These are phyloP conservation scores for Anastrepha ludens DNA, from an alignment of 1,140 invertebrate genomes.

Conservation along the genomic window DNA sequence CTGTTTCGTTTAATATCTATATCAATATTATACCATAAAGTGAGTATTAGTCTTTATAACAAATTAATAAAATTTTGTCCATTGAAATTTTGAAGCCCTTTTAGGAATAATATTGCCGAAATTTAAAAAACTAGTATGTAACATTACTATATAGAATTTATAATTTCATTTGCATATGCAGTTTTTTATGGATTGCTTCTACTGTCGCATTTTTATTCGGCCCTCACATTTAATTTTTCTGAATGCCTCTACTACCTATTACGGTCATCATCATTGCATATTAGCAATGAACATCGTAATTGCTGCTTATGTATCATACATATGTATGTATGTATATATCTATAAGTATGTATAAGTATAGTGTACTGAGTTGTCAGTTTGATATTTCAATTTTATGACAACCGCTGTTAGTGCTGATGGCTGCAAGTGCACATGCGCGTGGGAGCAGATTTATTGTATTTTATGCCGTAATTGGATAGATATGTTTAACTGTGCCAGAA, in stretches of 20 bases:
- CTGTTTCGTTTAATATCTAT: too few relatives aligned
- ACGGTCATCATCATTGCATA: slow-evolving; percentile 20
- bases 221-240: too few relatives aligned
- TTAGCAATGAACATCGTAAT: neutral
- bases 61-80: too few relatives aligned
- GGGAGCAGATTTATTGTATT: neutral
- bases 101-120: too few relatives aligned
- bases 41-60: too few relatives aligned
- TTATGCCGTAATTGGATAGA: neutral
- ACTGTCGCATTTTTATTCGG: too few relatives aligned
- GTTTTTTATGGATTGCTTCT: too few relatives aligned
- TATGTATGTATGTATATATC: neutral
- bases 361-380: slow-evolving; percentile 4
- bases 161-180: too few relatives aligned
- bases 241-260: neutral
- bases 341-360: neutral
- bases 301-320: neutral
- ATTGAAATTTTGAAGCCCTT: too few relatives aligned
- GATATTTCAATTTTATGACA: slow-evolving; percentile 25
- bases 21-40: too few relatives aligned
- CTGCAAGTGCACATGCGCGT: slow-evolving; percentile 16
- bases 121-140: too few relatives aligned
- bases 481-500: neutral
- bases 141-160: too few relatives aligned
- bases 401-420: neutral